These are phyloP conservation scores for Erpetoichthys calabaricus DNA, from an alignment of 2,797 vertebrate genomes.

Conservation along the genomic window DNA sequence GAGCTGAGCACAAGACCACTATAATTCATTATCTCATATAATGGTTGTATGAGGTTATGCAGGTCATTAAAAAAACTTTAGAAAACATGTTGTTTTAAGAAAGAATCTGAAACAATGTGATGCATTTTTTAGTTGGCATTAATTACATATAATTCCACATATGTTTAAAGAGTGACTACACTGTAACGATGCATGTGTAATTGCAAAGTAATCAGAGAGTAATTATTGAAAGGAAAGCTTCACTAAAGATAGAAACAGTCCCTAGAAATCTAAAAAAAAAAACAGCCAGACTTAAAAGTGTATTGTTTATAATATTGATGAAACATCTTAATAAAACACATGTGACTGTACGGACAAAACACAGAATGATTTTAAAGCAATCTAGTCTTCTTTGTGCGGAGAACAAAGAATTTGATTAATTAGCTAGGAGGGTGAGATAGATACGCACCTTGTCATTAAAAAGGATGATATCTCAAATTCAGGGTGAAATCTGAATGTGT, in stretches of 20 bases:
- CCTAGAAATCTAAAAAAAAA: too few species aligned
- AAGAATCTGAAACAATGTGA: too few species aligned
- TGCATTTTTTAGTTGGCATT: background rate
- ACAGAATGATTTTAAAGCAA: background rate
- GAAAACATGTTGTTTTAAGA: too few species aligned
- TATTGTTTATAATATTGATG: background rate
- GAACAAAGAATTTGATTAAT: background rate
- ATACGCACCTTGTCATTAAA: background rate
- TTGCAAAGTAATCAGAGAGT: background rate
- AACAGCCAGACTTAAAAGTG: background rate
- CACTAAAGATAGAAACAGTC: background rate
- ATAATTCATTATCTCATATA: too few species aligned
- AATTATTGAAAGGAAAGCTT: background rate
- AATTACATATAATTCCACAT: background rate
- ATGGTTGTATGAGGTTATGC: too few species aligned
- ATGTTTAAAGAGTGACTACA: background rate
- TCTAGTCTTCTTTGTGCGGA: background rate
- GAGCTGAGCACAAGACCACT: too few species aligned
- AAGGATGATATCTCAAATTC: background rate
- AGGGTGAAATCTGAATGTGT: background rate
- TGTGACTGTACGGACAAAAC: background rate
- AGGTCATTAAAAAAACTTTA: too few species aligned
- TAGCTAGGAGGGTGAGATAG: background rate
- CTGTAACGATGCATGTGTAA: background rate
- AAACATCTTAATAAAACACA: slow-evolving; percentile 1